Conservation (phyloP, 1,140 invertebrate genomes). For the Bombus breviceps region DNA sequence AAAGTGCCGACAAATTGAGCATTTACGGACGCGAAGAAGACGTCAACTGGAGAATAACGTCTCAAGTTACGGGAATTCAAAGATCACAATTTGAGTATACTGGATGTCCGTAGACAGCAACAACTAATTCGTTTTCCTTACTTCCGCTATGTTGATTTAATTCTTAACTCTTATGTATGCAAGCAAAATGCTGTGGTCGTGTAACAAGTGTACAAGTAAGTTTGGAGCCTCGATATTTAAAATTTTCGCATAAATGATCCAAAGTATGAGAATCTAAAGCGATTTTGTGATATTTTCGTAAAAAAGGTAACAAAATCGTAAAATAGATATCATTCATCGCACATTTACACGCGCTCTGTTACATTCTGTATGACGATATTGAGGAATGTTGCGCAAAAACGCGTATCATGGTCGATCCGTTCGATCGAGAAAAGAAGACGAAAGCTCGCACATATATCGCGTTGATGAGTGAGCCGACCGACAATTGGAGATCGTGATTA, state of each 20-base stretch:
- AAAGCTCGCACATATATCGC: slow-evolving; percentile 18
- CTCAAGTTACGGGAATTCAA: slow-evolving; percentile 41
- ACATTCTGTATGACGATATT: too few relatives aligned
- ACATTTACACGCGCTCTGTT: too few relatives aligned
- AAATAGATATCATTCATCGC: background rate
- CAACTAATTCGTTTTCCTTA: background rate
- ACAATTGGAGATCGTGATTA: slow-evolving; percentile 63
- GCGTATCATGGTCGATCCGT: background rate
- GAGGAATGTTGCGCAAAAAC: background rate
- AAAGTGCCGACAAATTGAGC: slow-evolving; percentile 63
- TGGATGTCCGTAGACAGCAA: background rate
- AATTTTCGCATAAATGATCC: background rate
- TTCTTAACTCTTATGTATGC: background rate
- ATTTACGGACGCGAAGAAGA: slow-evolving; percentile 53
- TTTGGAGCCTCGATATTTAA: background rate
- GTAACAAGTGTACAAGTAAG: background rate
- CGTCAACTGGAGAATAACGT: slow-evolving; percentile 40
- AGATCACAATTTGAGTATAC: slow-evolving; percentile 33
- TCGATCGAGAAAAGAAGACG: background rate
- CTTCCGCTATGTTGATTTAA: background rate
- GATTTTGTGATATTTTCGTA: background rate
- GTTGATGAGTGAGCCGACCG: slow-evolving; percentile 11
- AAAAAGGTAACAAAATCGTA: background rate
- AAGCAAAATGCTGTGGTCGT: background rate
- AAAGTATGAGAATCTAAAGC: too few relatives aligned